These are phyloP conservation scores for Tenualosa thibaudeaui DNA, from an alignment of 2,797 vertebrate genomes.

Conservation along the genomic window DNA sequence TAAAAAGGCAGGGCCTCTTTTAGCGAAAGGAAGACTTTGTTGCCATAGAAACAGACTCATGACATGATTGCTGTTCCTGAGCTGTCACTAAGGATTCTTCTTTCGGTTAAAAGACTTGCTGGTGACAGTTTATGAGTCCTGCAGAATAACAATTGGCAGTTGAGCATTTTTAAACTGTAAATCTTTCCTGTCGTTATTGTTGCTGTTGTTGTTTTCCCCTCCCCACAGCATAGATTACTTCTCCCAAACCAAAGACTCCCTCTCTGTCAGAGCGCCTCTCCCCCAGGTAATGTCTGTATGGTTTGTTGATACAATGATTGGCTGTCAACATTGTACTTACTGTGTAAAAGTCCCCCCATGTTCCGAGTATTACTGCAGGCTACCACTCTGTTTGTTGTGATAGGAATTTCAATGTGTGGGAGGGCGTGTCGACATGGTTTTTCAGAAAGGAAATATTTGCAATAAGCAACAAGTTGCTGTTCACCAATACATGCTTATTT, in stretches of 20 bases:
- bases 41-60: slow-evolving; percentile 61
- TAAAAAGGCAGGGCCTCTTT: slow-evolving; percentile 49
- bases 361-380: not conserved
- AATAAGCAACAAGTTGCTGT: not conserved
- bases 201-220: not conserved
- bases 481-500: not conserved
- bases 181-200: slow-evolving; percentile 25
- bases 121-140: slow-evolving; percentile 56
- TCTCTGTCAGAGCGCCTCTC: not conserved
- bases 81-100: slow-evolving; percentile 59
- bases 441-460: not conserved
- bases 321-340: slow-evolving; percentile 1
- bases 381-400: slow-evolving; percentile 3
- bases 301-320: slow-evolving; percentile 1
- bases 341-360: not conserved
- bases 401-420: slow-evolving; percentile 19
- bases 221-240: slow-evolving; percentile 7
- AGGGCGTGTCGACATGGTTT: not conserved
- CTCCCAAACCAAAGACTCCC: not conserved
- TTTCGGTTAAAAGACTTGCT: slow-evolving; percentile 43
- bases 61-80: slow-evolving; percentile 53
- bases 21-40: slow-evolving; percentile 52
- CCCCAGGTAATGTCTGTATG: not conserved
- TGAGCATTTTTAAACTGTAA: slow-evolving; percentile 43
- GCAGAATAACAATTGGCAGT: slow-evolving; percentile 57